Conservation (phyloP, 2,113 vertebrate species). For the Scopus umbretta region DNA sequence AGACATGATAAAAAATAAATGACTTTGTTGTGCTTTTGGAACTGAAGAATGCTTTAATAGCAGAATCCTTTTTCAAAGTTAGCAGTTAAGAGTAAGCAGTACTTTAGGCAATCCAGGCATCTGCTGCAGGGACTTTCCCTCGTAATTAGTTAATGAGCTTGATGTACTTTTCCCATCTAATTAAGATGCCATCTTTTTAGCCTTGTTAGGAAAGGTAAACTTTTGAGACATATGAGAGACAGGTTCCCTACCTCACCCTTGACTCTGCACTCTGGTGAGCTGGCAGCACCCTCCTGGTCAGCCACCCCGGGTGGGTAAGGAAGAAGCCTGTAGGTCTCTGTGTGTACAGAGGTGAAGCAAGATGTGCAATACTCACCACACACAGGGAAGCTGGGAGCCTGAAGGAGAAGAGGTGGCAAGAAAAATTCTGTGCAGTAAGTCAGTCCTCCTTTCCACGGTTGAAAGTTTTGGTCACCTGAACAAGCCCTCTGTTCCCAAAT, state of each 20-base stretch:
- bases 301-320: not conserved
- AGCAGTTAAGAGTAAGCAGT: not conserved
- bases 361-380: not conserved
- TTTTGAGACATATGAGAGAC: not conserved
- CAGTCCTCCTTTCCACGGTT: not conserved
- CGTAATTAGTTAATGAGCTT: constrained; percentile 54
- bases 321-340: not conserved
- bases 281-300: not conserved
- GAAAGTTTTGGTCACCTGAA: not conserved
- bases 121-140: constrained; percentile 60
- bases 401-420: not conserved
- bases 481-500: not conserved
- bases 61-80: constrained; percentile 45
- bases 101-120: constrained; percentile 41
- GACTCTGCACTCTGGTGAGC: not conserved
- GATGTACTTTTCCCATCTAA: constrained; percentile 44
- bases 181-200: constrained; percentile 7
- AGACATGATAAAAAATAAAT: not conserved
- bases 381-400: not conserved
- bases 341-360: too few relatives aligned
- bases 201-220: not conserved
- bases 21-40: constrained; percentile 20
- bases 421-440: not conserved
- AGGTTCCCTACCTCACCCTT: not conserved
- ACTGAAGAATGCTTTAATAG: constrained; percentile 42